Percentiles rank a stretch among this genome's conserved stretches.
These are phyloP conservation scores for Heliconius erato DNA, from an alignment of 2,888 invertebrate species.

Conservation along the genomic window DNA sequence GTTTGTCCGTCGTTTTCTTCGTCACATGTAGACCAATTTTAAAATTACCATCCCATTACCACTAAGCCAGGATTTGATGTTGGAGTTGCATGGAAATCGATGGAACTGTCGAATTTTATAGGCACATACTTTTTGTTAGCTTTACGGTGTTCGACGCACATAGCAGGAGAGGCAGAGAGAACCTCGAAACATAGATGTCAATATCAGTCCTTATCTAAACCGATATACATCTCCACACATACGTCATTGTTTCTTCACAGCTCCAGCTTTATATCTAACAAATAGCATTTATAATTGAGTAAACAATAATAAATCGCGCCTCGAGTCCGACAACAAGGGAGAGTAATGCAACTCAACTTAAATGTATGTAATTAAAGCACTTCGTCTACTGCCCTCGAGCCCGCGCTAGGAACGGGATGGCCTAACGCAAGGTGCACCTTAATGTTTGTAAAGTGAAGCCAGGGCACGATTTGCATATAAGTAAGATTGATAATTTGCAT, in stretches of 20 bases:
- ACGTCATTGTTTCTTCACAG: not conserved
- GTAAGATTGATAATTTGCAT: not conserved
- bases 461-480: not conserved
- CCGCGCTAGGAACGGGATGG: not conserved
- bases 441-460: not conserved
- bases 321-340: constrained; percentile 23
- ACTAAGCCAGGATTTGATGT: no score
- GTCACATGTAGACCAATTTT: no score
- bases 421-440: not conserved
- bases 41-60: no score
- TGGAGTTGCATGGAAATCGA: no score
- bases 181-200: no score
- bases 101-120: no score
- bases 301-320: constrained; percentile 32
- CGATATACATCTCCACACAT: no score
- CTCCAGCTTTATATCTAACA: not conserved
- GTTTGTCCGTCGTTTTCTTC: no score
- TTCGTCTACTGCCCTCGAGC: constrained; percentile 2
- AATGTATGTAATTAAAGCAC: constrained; percentile 37
- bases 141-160: no score
- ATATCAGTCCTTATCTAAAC: not conserved
- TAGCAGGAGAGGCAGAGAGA: no score
- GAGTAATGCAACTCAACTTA: constrained; percentile 37
- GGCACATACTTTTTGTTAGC: no score
- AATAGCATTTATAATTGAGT: constrained; percentile 7